Evolutionary conservation across 2,113 vertebrate genomes (phyloP).

Genomic region (Phalacrocorax pelagicus): DNA sequence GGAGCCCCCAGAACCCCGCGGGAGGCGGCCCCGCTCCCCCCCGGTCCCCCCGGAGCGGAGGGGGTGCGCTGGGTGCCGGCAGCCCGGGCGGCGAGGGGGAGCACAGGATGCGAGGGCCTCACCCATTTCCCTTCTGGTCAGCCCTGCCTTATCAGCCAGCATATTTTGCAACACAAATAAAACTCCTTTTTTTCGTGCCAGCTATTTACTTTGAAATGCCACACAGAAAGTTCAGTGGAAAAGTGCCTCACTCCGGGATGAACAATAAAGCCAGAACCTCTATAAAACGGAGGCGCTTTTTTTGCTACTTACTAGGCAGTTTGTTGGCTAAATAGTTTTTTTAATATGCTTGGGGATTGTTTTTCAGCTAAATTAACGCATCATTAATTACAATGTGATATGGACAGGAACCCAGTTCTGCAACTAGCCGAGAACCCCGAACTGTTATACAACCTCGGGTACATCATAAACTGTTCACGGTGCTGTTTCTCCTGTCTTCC

Average conservation of each 20-base stretch:
- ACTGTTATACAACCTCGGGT: background rate
- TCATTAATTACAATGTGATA: background rate
- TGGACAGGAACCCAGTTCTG: background rate
- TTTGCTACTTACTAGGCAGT: background rate
- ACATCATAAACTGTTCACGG: background rate
- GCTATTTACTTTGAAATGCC: conserved; percentile 45
- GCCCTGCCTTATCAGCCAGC: background rate
- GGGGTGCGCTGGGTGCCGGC: background rate
- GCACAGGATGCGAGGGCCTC: conserved; percentile 61
- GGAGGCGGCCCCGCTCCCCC: too few species aligned
- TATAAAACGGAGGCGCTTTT: background rate
- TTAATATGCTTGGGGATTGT: background rate
- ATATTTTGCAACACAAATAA: background rate
- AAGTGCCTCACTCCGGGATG: background rate
- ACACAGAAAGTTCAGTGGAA: conserved; percentile 50
- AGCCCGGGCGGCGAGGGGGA: background rate
- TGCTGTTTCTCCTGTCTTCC: background rate
- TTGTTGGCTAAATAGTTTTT: conserved; percentile 23
- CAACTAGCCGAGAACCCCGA: background rate
- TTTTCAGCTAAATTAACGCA: background rate
- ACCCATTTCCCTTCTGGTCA: conserved; percentile 57
- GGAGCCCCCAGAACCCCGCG: too few species aligned
- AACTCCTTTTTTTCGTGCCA: background rate
- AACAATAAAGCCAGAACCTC: background rate
- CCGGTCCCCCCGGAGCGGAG: too few species aligned